Evolutionary conservation across 2,797 vertebrate genomes (phyloP).

Genomic region (Poeciliopsis paucimaculata): DNA sequence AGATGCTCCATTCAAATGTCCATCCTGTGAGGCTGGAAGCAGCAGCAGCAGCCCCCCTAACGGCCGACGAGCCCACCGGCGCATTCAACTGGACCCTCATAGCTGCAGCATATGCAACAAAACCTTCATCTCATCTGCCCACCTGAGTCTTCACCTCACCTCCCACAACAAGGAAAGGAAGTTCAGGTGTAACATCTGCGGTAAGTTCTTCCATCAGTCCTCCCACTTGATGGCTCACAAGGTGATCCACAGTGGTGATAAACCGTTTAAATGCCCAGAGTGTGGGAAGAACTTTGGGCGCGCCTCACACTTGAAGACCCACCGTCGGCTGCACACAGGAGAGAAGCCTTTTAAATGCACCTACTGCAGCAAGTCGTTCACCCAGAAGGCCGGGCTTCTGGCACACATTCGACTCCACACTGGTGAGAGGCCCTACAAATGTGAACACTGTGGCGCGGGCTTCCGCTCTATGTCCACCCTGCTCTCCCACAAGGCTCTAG

Average conservation of each 20-base stretch:
- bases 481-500: slow-evolving; percentile 74
- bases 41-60: slow-evolving; percentile 36
- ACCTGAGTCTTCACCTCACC: slow-evolving; percentile 77
- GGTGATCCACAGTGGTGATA: slow-evolving; percentile 78
- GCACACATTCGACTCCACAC: slow-evolving; percentile 80
- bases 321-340: slow-evolving; percentile 81
- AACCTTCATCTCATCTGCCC: slow-evolving; percentile 80
- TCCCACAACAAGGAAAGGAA: slow-evolving; percentile 77
- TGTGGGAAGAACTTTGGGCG: slow-evolving; percentile 82
- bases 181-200: slow-evolving; percentile 77
- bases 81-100: slow-evolving; percentile 70
- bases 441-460: slow-evolving; percentile 69
- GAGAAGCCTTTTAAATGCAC: slow-evolving; percentile 84
- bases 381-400: slow-evolving; percentile 82
- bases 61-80: slow-evolving; percentile 49
- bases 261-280: slow-evolving; percentile 80
- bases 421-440: slow-evolving; percentile 71
- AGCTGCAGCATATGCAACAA: slow-evolving; percentile 78
- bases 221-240: slow-evolving; percentile 81
- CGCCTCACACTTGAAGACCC: slow-evolving; percentile 82
- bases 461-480: slow-evolving; percentile 73
- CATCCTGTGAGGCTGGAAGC: slow-evolving; percentile 52
- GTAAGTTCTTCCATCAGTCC: slow-evolving; percentile 80
- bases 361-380: slow-evolving; percentile 79
- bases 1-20: slow-evolving; percentile 49